Conservation (phyloP, 2,113 vertebrate species). For the Lontra canadensis region DNA sequence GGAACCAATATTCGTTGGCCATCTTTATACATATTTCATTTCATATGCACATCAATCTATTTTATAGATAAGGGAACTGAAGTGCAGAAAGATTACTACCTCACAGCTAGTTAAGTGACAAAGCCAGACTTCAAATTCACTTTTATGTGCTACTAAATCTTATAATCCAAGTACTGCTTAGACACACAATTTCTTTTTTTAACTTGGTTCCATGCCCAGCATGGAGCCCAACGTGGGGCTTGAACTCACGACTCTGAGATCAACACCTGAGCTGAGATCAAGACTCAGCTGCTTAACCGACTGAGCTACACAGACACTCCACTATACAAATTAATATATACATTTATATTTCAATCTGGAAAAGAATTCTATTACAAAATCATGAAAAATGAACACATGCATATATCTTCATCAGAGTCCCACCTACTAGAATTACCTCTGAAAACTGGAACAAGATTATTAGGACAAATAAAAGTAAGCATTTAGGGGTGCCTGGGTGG, state of each 20-base stretch:
- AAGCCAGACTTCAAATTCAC: conserved; percentile 22
- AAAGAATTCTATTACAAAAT: neutral
- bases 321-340: neutral
- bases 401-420: neutral
- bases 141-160: neutral
- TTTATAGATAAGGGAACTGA: neutral
- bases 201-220: neutral
- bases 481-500: neutral
- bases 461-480: neutral
- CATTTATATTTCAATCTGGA: neutral
- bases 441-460: conserved; percentile 4
- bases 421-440: neutral
- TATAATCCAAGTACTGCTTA: neutral
- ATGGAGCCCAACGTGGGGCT: neutral
- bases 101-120: neutral
- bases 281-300: neutral
- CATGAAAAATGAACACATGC: conserved; percentile 10
- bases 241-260: neutral
- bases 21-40: neutral
- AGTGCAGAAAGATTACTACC: neutral
- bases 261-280: neutral
- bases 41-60: neutral
- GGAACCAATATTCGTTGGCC: neutral
- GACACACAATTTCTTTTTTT: neutral
- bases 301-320: neutral